Percentiles rank a stretch among this genome's conserved stretches.
These are phyloP conservation scores for Miltochrista miniata DNA, from an alignment of 2,888 invertebrate species.

Conservation along the genomic window DNA sequence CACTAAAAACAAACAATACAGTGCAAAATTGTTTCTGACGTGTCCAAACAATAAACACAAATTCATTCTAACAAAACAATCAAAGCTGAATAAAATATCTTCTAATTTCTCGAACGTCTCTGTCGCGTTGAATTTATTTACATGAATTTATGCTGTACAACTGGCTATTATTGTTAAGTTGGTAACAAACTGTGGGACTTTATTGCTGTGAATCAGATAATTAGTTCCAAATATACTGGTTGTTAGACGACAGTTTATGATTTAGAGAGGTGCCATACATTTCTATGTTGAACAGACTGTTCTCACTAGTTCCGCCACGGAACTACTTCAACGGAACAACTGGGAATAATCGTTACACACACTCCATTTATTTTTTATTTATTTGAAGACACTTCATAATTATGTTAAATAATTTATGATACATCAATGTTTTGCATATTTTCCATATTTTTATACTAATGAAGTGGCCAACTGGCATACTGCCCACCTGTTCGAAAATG, in stretches of 20 bases:
- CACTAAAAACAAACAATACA: too few species aligned
- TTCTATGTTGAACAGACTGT: background rate
- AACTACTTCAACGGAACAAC: too few species aligned
- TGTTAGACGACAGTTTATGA: background rate
- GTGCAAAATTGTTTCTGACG: background rate
- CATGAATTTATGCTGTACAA: constrained; percentile 31
- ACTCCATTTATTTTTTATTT: background rate
- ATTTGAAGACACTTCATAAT: too few species aligned
- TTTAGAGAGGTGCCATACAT: background rate
- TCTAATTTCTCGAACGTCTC: constrained; percentile 29
- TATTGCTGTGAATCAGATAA: constrained; percentile 25
- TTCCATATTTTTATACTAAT: too few species aligned
- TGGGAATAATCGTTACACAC: background rate
- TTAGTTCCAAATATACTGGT: constrained; percentile 22
- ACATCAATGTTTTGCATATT: too few species aligned
- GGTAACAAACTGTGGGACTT: constrained; percentile 33
- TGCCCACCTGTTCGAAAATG: too few species aligned
- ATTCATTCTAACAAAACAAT: constrained; percentile 29
- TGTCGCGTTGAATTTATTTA: constrained; percentile 34
- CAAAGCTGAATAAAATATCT: constrained; percentile 28
- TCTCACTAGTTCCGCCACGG: too few species aligned
- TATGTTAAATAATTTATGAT: too few species aligned
- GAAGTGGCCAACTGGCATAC: too few species aligned
- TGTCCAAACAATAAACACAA: constrained; percentile 23
- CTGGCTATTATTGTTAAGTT: constrained; percentile 31